These are phyloP conservation scores for Choristoneura fumiferana DNA, from an alignment of 1,140 invertebrate genomes.

Conservation along the genomic window DNA sequence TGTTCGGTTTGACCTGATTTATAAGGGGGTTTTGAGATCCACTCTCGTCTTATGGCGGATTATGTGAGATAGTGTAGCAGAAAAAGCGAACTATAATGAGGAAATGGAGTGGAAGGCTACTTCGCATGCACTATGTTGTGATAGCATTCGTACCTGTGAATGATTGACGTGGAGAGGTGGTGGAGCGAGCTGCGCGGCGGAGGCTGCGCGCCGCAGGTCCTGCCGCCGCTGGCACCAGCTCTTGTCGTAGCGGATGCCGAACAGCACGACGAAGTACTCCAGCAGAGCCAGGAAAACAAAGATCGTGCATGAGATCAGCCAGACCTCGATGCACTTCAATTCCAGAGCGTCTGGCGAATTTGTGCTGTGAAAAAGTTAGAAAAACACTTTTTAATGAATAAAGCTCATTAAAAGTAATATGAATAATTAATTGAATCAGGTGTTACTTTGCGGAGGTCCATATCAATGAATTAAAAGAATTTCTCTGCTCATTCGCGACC, in stretches of 20 bases:
- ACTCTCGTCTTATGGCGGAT: conserved; percentile 8
- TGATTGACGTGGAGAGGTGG: conserved; percentile 69
- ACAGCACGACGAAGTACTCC: conserved; percentile 85
- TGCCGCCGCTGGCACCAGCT: conserved; percentile 79
- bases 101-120: conserved; percentile 10
- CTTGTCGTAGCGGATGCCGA: conserved; percentile 81
- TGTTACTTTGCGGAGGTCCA: too few species aligned
- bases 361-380: conserved; percentile 70
- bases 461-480: too few species aligned
- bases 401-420: too few species aligned
- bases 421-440: too few species aligned
- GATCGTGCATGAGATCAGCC: conserved; percentile 85
- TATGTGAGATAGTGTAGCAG: conserved; percentile 7
- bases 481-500: too few species aligned
- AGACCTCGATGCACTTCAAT: conserved; percentile 85
- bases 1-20: not conserved
- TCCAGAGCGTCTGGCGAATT: conserved; percentile 82
- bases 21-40: conserved; percentile 4
- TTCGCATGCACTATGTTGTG: conserved; percentile 15
- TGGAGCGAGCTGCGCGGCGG: conserved; percentile 60
- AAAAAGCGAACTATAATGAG: conserved; percentile 8
- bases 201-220: conserved; percentile 65
- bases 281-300: conserved; percentile 86
- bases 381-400: too few species aligned
- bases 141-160: conserved; percentile 51